Evolutionary conservation across 2,113 vertebrate genomes (phyloP), one percentile per base, ranked within the genome.

Genomic region (Crotalus tigris): DNA sequence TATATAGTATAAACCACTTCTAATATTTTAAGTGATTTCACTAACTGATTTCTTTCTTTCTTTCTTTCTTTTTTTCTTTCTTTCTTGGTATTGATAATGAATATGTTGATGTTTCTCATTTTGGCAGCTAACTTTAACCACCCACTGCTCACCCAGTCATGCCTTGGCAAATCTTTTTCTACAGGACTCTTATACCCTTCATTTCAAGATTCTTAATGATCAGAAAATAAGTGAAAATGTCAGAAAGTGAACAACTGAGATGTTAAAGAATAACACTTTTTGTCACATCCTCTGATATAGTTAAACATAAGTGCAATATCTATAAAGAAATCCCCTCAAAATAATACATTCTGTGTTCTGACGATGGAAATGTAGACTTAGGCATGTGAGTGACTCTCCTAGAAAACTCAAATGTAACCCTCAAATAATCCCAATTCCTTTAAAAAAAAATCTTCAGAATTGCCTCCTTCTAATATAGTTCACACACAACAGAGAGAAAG

Each of bases 181-280:
- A 87, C 91, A 90, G 39, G n/a, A 85, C 89, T 26, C 17, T 88
- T 86, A 24, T 69, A 39, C 69, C 17, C 19, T 87, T 51, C n/a
- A 89, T 93, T 95, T 92, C 85, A 90, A 69, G 94, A 91, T 85
- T 93, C 9, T 4, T 91, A 81, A 92, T 91, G 54, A n/a, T 44
- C 69, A 33, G 49, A 33, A 51, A 54, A 39, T 51, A 55, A 55
- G 17, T 81, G 51, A 85, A 85, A 85, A 54, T 8, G 23, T 44
- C 29, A 23, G 17, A 12, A 81, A 44, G 21, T 39, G 51, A 33
- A 44, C 10, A 33, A n/a, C 11, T 11, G 59, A 75, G 89, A 33
- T 39, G 26, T 39, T 81, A 39, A 39, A 91, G 39, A 81, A n/a
- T 55, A 91, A 91, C 54, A 81, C 39, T 91, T 81, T 6, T 81